Evolutionary conservation across 92 coral and sea anemone genomes (phyloP).

Genomic region (Phymanthus crucifer): DNA sequence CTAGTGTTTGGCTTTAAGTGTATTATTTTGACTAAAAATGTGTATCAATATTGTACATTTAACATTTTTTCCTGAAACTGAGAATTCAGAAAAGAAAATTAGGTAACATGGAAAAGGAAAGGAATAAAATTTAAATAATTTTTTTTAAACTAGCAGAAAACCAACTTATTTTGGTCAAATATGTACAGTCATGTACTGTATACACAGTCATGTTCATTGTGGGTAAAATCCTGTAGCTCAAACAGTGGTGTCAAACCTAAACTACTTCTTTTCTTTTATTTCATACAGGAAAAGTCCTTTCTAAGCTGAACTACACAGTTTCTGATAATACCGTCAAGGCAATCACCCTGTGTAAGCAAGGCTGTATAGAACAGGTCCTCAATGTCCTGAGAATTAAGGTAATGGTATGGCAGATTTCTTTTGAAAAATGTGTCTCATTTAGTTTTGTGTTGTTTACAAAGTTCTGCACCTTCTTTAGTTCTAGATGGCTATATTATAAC

Average conservation of each 20-base stretch:
- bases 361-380: slow-evolving; percentile 77
- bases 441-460: too few relatives aligned
- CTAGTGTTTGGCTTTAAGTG: neutral
- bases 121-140: too few relatives aligned
- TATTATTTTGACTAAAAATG: neutral
- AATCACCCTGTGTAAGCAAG: slow-evolving; percentile 65
- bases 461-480: too few relatives aligned
- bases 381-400: slow-evolving; percentile 77
- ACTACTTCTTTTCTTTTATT: neutral
- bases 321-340: slow-evolving; percentile 71
- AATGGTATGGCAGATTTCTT: neutral
- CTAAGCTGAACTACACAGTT: slow-evolving; percentile 72
- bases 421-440: neutral
- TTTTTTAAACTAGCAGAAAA: too few relatives aligned
- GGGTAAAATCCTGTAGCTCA: too few relatives aligned
- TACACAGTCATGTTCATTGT: too few relatives aligned
- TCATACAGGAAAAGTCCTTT: slow-evolving; percentile 81
- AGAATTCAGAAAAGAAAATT: too few relatives aligned
- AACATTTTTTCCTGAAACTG: too few relatives aligned
- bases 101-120: too few relatives aligned
- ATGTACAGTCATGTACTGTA: too few relatives aligned
- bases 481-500: too few relatives aligned
- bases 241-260: neutral
- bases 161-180: too few relatives aligned
- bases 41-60: neutral